A percentile compares a stretch with the other conserved stretches of the same genome.
These are phyloP conservation scores for Drosophila nebulosa DNA, from an alignment of 1,140 invertebrate genomes.

Conservation along the genomic window DNA sequence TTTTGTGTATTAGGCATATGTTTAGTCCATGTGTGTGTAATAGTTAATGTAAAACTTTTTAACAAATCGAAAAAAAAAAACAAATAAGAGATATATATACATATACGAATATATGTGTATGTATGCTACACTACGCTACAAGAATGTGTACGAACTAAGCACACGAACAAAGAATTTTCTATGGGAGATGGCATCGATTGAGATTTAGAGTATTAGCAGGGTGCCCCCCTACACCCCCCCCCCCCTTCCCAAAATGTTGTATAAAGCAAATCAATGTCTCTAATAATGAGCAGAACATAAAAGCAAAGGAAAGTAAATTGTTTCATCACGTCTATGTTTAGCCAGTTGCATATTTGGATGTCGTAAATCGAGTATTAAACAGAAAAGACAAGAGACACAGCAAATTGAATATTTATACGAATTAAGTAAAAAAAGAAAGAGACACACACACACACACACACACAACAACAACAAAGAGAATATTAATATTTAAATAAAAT, in stretches of 20 bases:
- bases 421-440: constrained; percentile 31
- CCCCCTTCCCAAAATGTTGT: not conserved
- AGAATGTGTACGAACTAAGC: not conserved
- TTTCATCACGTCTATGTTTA: constrained; percentile 3
- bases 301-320: not conserved
- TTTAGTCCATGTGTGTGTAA: constrained; percentile 66
- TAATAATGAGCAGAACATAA: not conserved
- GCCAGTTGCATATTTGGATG: constrained; percentile 1
- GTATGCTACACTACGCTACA: not conserved
- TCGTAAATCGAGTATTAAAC: constrained; percentile 12
- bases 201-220: not conserved
- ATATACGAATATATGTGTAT: not conserved
- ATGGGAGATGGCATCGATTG: not conserved
- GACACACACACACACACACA: not conserved
- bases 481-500: not conserved
- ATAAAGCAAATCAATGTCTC: constrained; percentile 3
- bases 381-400: constrained; percentile 4
- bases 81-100: not conserved
- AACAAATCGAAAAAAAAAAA: not conserved
- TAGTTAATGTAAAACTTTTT: constrained; percentile 40
- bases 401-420: constrained; percentile 38
- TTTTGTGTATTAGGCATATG: constrained; percentile 47
- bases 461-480: not conserved
- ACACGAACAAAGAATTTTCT: not conserved
- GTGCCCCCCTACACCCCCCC: not conserved